Evolutionary conservation across 92 coral and sea anemone genomes (phyloP), one percentile per base, ranked within the genome.

Genomic region (Porites cylindrica): DNA sequence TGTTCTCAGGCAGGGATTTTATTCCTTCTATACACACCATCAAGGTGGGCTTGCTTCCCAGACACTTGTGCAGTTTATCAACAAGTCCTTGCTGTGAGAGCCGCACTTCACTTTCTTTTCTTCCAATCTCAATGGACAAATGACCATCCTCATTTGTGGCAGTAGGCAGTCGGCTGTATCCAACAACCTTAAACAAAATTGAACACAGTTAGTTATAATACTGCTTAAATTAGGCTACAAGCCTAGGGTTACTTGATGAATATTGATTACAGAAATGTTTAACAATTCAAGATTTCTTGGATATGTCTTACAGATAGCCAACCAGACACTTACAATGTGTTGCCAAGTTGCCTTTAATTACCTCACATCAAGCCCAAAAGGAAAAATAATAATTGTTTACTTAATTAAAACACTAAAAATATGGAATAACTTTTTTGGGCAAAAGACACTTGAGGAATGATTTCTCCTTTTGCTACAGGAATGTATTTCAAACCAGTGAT

Each of bases 1-100:
- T 94, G 91, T 95, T 95, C 84, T 97, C 99, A 51, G 99, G 99
- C 26, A 97, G 83, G 66, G 99, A 97, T 89, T 97, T 97, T 43
- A 97, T 91, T 64, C 99, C 99, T 52, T 95, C 99, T 4, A 97
- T 98, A 85, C 98, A 97, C 67, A 97, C 97, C 94, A 94, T 93
- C 21, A 97, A 66, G 61, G 96, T 90, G 24, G 99, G 98, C 82
- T 95, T 97, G 74, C 94, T 95, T 7, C 98, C 99, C 53, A 97
- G 86, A 70, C 94, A 84, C 86, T 97, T 97, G 65, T 97, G 99
- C 1, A 97, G 93, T 10, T 90, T 93, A 86, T 92, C 96, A 54
- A 97, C 99, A 73, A 97, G 91, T 26, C 80, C 86, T 21, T 96
- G 96, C 64, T 97, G 99, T 71, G 86, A 80, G 38, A 92, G 94